Conservation (phyloP, 2,113 vertebrate genomes). For the Vulpes vulpes region DNA sequence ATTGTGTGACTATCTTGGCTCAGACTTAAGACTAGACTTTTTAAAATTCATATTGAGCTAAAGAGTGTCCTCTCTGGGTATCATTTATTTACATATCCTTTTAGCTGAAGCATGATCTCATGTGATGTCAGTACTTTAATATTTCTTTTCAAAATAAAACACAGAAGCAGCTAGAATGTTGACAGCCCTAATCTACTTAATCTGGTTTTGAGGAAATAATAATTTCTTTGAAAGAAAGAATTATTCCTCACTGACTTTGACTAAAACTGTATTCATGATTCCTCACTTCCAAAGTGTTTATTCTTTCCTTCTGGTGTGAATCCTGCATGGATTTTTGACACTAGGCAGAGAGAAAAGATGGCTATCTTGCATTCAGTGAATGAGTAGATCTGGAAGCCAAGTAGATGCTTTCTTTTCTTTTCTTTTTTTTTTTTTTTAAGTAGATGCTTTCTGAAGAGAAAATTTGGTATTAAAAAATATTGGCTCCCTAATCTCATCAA, state of each 20-base stretch:
- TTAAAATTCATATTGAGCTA: not conserved
- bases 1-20: slow-evolving; percentile 40
- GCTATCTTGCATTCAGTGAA: not conserved
- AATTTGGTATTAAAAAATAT: slow-evolving; percentile 45
- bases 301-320: slow-evolving; percentile 70
- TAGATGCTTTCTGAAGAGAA: slow-evolving; percentile 64
- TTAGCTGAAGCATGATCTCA: slow-evolving; percentile 12
- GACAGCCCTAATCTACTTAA: slow-evolving; percentile 17
- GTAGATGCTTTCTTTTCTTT: not conserved
- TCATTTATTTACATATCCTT: slow-evolving; percentile 15
- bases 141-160: slow-evolving; percentile 70
- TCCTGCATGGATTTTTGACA: slow-evolving; percentile 40
- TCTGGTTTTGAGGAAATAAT: slow-evolving; percentile 60
- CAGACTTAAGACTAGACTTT: slow-evolving; percentile 45
- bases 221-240: slow-evolving; percentile 62
- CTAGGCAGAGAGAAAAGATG: slow-evolving; percentile 54
- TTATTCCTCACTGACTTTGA: slow-evolving; percentile 43
- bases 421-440: not conserved
- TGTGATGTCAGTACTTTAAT: slow-evolving; percentile 50
- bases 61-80: not conserved
- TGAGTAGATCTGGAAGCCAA: not conserved
- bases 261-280: not conserved
- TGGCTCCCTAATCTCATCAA: slow-evolving; percentile 41
- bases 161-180: slow-evolving; percentile 72
- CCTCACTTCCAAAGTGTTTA: slow-evolving; percentile 62